Percentiles rank a stretch among this genome's conserved stretches.
These are phyloP conservation scores for Podocnemis expansa DNA, from an alignment of 2,113 vertebrate species.

Conservation along the genomic window DNA sequence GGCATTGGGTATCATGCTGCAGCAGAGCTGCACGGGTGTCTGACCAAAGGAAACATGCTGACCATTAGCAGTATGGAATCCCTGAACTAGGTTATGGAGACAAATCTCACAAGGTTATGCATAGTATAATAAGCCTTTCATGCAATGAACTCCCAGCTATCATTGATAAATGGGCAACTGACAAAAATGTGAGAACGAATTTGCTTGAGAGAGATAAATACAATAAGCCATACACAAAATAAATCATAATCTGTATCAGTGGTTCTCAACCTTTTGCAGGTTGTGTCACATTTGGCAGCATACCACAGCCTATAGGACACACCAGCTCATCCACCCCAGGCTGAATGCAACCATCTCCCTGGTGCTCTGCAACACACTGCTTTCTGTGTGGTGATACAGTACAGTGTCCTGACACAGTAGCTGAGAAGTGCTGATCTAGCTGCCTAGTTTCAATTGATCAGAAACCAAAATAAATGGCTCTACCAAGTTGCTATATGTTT, in stretches of 20 bases:
- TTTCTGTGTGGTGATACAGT: no score
- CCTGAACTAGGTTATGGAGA: background rate
- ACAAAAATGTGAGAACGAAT: background rate
- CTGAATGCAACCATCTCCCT: no score
- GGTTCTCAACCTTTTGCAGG: no score
- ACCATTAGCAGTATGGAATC: background rate
- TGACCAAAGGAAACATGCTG: background rate
- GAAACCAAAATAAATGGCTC: background rate
- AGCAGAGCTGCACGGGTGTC: background rate
- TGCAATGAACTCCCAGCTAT: background rate
- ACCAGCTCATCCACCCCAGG: no score
- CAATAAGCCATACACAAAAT: background rate
- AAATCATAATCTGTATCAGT: no score
- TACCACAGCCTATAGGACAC: no score
- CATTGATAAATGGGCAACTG: background rate
- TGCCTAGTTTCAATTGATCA: background rate
- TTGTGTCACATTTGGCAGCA: no score
- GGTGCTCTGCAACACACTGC: no score
- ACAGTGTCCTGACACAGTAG: no score
- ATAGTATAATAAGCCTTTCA: background rate
- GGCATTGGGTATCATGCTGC: background rate
- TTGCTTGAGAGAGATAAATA: rapidly evolving
- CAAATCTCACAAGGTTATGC: background rate
- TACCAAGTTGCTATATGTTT: background rate
- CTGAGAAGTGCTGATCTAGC: no score